Evolutionary conservation across 1,140 invertebrate genomes (phyloP).

Genomic region (Hylaeus volcanicus): DNA sequence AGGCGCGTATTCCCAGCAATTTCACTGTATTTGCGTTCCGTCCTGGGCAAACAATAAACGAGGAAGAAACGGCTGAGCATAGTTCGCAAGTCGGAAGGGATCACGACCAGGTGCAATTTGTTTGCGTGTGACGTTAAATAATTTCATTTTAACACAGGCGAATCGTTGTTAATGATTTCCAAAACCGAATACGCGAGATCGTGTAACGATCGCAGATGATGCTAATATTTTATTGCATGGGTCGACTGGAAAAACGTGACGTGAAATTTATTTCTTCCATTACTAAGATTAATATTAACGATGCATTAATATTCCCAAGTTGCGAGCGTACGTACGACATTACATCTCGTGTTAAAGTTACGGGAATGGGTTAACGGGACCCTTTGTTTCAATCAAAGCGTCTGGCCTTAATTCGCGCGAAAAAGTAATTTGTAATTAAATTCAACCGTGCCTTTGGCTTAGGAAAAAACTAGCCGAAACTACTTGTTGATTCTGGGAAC

Average conservation of each 20-base stretch:
- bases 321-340: too few species aligned
- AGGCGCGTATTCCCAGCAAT: not conserved
- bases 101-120: not conserved
- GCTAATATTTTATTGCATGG: not conserved
- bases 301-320: too few species aligned
- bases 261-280: too few species aligned
- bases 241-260: not conserved
- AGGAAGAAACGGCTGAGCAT: not conserved
- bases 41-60: not conserved
- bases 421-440: conserved; percentile 14
- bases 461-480: conserved; percentile 3
- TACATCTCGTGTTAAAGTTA: too few species aligned
- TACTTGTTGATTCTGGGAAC: conserved; percentile 18
- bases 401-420: too few species aligned
- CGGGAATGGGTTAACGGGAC: not conserved
- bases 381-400: not conserved
- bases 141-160: not conserved
- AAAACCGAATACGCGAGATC: not conserved
- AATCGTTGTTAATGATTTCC: conserved; percentile 1
- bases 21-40: not conserved
- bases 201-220: not conserved
- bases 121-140: not conserved
- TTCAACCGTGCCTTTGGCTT: not conserved
- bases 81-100: too few species aligned
- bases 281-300: too few species aligned